Base-by-base conservation (phyloP, 2,888 invertebrate species). In the Lithosia quadra region DNA sequence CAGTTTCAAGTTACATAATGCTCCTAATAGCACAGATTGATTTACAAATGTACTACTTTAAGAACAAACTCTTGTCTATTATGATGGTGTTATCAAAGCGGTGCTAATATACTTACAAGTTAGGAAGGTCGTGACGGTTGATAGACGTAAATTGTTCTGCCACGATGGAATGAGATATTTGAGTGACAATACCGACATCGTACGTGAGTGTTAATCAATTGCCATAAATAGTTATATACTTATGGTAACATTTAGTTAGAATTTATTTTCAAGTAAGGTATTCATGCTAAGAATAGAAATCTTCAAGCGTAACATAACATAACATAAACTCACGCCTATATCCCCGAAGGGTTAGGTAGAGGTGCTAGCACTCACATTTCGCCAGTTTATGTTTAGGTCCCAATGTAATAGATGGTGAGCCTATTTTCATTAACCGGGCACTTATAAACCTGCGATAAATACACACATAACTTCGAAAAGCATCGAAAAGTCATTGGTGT, bases 101-200 rank as follows among this genome's bases (percentile, higher is more conserved):
- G 59, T 74, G 76, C 59, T 77, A 73, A 77, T 49, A 49, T 49
- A 65, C 66, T 73, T 24, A 63, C 28, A 67, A 66, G 55, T 61
- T 49, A 62, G 18, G 74, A 82, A 85, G 85, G 84, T 76, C 77
- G 61, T 11, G 8, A 24, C 9, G 63, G 62, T 75, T 76, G 64
- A 81, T 79, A 77, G 70, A 65, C 74, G 83, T 79, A 69, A 89
- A 90, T 86, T 84, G 70, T 66, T 68, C 67, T 69, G 84, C 87
- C 90, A 90, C 88, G 90, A n/a, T n/a, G n/a, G n/a, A 85, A 55
- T 67, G 64, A 65, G 65, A 67, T 76, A 74, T 73, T n/a, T 74
- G 68, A 60, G 28, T 75, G 70, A 79, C 75, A 70, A 78, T 71
- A 75, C 75, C 67, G 61, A 73, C 68, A 66, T 79, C 61, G 13